Base-by-base conservation (phyloP, 1,140 invertebrate species). In the Microvelia longipes region DNA sequence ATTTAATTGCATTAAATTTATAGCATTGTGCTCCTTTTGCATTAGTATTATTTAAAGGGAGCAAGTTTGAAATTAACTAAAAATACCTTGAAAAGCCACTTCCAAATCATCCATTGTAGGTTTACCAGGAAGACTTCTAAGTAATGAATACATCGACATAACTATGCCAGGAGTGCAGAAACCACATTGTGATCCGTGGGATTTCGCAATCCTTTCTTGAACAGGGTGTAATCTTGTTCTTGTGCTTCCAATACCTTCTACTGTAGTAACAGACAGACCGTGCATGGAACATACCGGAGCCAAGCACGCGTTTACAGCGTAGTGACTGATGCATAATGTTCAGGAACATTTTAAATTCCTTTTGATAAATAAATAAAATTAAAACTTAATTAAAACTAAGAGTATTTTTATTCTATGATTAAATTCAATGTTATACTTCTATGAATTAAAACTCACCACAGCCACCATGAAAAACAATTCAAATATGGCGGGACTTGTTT, bases 121-220 rank as follows among this genome's bases (percentile, higher is more conserved):
- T 76, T 85, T 85, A 13, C 72, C 73, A 2, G 82, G 80, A 15
- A 78, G 80, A 70, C 84, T 88, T 72, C 92, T 81, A 0, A 95
- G 78, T 26, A 94, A 79, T 0, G 90, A 85, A 75, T 95, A 95
- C 93, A 95, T 95, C 1, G 92, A 94, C 93, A 96, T 95, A 0
- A 96, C 91, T 68, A 95, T 93, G 19, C 92, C 92, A 1, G 93
- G 92, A 2, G 92, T 94, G 74, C 92, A 94, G 78, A 93, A 95
- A 2, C 92, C 92, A 77, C 93, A 95, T 81, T 95, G 92, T 0
- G 91, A 92, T 0, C 93, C 93, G 76, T 95, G 92, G 2, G 90
- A 83, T 81, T 90, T 90, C 0, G 91, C 91, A 66, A 96, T 85
- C 73, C 92, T 81, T 77, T 95, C 90, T 82, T 95, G 92, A 11